These are phyloP conservation scores for Shargacucullia verbasci DNA, from an alignment of 2,888 invertebrate species.

Conservation along the genomic window DNA sequence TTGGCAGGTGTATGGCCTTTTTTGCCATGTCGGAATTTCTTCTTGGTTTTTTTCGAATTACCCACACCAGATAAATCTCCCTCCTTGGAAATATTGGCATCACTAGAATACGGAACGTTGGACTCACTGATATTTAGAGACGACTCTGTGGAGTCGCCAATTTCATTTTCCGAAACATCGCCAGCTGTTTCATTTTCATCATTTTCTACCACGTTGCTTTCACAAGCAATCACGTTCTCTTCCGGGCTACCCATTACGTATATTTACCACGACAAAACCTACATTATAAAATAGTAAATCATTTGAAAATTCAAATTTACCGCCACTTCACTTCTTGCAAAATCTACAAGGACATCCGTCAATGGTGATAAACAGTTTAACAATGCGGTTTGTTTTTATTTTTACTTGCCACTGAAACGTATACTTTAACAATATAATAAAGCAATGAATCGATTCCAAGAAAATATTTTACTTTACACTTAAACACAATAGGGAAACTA, in stretches of 20 bases:
- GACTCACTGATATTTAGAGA: slow-evolving; percentile 66
- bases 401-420: slow-evolving; percentile 43
- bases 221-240: slow-evolving; percentile 64
- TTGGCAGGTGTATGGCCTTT: slow-evolving; percentile 80
- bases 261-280: slow-evolving; percentile 51
- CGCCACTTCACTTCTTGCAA: slow-evolving; percentile 85
- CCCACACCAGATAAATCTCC: slow-evolving; percentile 67
- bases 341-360: slow-evolving; percentile 88
- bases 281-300: slow-evolving; percentile 71
- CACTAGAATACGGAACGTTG: slow-evolving; percentile 63
- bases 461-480: slow-evolving; percentile 57
- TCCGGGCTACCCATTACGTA: slow-evolving; percentile 82
- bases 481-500: slow-evolving; percentile 58
- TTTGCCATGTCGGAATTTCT: slow-evolving; percentile 83
- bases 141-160: slow-evolving; percentile 69
- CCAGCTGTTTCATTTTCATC: slow-evolving; percentile 71
- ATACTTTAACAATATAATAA: slow-evolving; percentile 34
- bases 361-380: slow-evolving; percentile 87
- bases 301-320: slow-evolving; percentile 83
- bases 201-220: slow-evolving; percentile 63
- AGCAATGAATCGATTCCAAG: slow-evolving; percentile 28
- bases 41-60: slow-evolving; percentile 80
- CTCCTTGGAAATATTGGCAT: slow-evolving; percentile 76
- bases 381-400: slow-evolving; percentile 75
- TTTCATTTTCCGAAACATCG: slow-evolving; percentile 75